phyloP scores from a whole-genome alignment of 2,797 vertebrate species.

The Acrossocheilus wenchowensis region DNA sequence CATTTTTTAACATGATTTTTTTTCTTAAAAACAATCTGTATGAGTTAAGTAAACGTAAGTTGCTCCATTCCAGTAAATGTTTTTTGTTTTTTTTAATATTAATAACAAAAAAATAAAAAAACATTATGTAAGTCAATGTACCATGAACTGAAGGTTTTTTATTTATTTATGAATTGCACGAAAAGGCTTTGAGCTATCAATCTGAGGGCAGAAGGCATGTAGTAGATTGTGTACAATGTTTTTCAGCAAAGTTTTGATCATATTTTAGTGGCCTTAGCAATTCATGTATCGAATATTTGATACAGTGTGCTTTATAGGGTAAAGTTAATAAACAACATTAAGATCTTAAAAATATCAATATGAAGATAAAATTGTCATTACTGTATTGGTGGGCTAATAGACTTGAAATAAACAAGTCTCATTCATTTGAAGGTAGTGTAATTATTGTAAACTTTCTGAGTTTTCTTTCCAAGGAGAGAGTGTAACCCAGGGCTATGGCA shows the following conservation, averaged over 20 bases:
- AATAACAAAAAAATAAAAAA: neutral
- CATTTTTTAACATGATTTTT: neutral
- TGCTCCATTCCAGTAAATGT: too few species aligned
- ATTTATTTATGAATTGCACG: neutral
- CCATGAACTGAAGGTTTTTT: neutral
- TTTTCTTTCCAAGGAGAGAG: neutral
- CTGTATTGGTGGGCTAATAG: neutral
- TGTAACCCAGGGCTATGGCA: slow-evolving; percentile 22
- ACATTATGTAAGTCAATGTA: neutral
- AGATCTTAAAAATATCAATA: neutral
- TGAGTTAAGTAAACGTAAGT: neutral
- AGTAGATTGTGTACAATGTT: neutral
- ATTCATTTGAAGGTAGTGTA: neutral
- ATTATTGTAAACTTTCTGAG: neutral
- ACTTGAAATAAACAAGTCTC: neutral
- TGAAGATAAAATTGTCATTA: neutral
- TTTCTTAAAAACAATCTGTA: neutral
- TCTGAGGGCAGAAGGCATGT: neutral
- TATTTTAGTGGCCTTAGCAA: neutral
- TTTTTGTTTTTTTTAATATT: neutral
- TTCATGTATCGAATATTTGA: neutral
- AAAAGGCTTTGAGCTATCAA: neutral
- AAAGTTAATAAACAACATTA: neutral
- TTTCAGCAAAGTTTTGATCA: neutral
- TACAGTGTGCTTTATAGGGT: neutral